These are phyloP conservation scores for Pachliopta kotzebuea DNA, from an alignment of 2,888 invertebrate species.

Conservation along the genomic window DNA sequence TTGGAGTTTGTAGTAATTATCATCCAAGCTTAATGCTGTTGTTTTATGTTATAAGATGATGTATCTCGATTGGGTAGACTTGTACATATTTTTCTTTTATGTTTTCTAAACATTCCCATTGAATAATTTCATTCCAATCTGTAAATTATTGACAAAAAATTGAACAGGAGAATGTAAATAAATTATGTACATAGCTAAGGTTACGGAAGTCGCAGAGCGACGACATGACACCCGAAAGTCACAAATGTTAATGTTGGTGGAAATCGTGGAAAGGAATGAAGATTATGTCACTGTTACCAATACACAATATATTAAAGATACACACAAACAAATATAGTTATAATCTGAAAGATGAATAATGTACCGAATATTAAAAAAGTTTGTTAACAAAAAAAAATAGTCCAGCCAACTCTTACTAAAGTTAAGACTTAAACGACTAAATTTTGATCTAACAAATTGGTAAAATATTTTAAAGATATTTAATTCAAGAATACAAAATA, in stretches of 20 bases:
- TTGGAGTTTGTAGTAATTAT: conserved; percentile 54
- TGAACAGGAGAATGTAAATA: conserved; percentile 73
- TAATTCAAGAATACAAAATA: conserved; percentile 1
- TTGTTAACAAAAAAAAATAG: background rate
- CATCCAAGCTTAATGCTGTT: conserved; percentile 67
- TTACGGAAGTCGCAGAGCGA: conserved; percentile 71
- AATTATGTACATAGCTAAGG: conserved; percentile 72
- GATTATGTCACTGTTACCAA: conserved; percentile 28
- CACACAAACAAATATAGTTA: conserved; percentile 11
- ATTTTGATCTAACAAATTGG: background rate
- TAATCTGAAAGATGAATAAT: background rate
- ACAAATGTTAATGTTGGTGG: conserved; percentile 43
- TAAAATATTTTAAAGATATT: background rate
- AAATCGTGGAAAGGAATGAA: conserved; percentile 52
- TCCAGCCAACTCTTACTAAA: background rate
- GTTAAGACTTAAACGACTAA: background rate
- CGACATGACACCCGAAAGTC: conserved; percentile 38
- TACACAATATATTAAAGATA: conserved; percentile 20
- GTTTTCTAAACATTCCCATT: conserved; percentile 73
- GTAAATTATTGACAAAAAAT: conserved; percentile 65
- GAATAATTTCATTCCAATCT: conserved; percentile 71
- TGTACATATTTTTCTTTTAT: conserved; percentile 62
- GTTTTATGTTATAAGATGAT: conserved; percentile 46
- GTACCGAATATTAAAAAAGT: conserved; percentile 2
- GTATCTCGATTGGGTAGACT: conserved; percentile 43